Percentiles rank a stretch among this genome's conserved stretches.
These are phyloP conservation scores for Ciconia stormi DNA, from an alignment of 2,113 vertebrate species.

Conservation along the genomic window DNA sequence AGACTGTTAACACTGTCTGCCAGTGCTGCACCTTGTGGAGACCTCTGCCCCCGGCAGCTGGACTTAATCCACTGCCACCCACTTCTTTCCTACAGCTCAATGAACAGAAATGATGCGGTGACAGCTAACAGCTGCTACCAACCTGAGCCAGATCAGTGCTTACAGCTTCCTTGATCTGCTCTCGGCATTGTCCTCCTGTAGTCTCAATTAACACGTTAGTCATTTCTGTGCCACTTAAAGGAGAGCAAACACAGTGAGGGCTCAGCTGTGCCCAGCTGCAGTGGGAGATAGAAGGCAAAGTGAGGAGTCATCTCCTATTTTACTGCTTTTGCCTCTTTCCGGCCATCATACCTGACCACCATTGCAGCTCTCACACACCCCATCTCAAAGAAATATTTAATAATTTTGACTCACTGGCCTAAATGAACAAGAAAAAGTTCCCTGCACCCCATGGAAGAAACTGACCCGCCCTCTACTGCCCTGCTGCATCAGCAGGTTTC, in stretches of 20 bases:
- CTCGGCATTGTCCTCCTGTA: neutral
- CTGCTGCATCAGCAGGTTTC: neutral
- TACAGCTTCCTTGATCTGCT: neutral
- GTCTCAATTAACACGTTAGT: rapidly evolving
- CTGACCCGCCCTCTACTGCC: no score
- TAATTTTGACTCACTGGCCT: neutral
- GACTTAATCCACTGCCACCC: neutral
- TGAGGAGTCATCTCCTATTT: neutral
- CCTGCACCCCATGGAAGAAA: neutral
- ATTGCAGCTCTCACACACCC: neutral
- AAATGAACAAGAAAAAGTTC: neutral
- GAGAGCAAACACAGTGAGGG: neutral
- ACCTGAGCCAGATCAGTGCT: neutral
- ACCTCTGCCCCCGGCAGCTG: neutral
- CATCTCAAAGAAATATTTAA: neutral
- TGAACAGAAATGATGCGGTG: neutral
- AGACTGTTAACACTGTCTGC: neutral
- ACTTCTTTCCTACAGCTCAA: neutral
- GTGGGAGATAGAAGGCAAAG: neutral
- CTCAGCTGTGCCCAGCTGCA: neutral
- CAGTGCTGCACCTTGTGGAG: neutral
- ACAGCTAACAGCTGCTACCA: neutral
- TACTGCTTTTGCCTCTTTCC: neutral
- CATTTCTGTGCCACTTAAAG: neutral
- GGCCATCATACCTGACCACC: neutral